These are phyloP conservation scores for Luffia ferchaultella DNA, from an alignment of 2,888 invertebrate genomes.

Conservation along the genomic window DNA sequence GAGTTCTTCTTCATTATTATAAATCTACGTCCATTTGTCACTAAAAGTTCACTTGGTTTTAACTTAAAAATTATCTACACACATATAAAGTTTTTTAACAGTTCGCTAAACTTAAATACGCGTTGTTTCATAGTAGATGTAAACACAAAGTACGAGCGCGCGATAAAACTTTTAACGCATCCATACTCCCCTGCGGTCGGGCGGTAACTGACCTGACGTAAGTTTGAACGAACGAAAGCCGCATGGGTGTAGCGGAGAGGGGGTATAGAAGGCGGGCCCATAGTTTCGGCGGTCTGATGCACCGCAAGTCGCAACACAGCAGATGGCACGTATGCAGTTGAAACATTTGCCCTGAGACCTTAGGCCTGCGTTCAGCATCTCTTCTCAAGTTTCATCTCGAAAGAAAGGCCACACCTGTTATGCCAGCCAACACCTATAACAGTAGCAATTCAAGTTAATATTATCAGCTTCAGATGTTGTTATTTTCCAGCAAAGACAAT, in stretches of 20 bases:
- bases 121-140: constrained; percentile 49
- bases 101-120: constrained; percentile 39
- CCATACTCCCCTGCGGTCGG: constrained; percentile 65
- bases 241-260: constrained; percentile 43
- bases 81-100: constrained; percentile 36
- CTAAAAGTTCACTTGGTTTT: constrained; percentile 35
- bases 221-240: constrained; percentile 66
- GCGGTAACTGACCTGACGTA: constrained; percentile 68
- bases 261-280: constrained; percentile 23
- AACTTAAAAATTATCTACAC: constrained; percentile 32
- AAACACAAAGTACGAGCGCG: constrained; percentile 57
- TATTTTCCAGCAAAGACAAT: too few relatives aligned
- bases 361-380: too few relatives aligned
- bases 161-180: constrained; percentile 61
- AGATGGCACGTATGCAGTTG: constrained; percentile 62
- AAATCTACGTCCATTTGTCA: constrained; percentile 54
- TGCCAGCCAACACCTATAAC: constrained; percentile 31
- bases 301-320: constrained; percentile 57
- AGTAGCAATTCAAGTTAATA: constrained; percentile 22
- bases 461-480: too few relatives aligned
- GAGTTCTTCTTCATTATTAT: constrained; percentile 52
- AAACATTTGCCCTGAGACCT: neutral
- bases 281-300: constrained; percentile 15
- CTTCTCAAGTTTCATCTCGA: constrained; percentile 54
- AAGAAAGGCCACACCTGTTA: constrained; percentile 57